Conservation (phyloP, 2,888 invertebrate species). For the Nemotelus pantherinus region DNA sequence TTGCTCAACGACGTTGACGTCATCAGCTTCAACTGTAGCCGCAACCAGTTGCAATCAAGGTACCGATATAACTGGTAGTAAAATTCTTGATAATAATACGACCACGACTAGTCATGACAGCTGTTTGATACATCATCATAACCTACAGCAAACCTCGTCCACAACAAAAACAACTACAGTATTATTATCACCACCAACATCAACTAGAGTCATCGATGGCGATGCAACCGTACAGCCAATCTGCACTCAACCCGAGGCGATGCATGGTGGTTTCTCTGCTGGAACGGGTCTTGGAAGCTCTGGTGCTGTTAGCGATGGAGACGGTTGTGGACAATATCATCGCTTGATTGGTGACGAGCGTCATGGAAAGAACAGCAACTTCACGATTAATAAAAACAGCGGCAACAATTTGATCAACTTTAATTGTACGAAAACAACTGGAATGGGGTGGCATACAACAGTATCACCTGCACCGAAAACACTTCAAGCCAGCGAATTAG, state of each 20-base stretch:
- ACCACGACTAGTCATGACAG: slow-evolving; percentile 49
- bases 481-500: slow-evolving; percentile 48
- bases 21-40: slow-evolving; percentile 18
- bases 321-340: slow-evolving; percentile 45
- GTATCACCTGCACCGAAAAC: slow-evolving; percentile 56
- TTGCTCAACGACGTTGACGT: slow-evolving; percentile 37
- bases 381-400: slow-evolving; percentile 27
- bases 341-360: slow-evolving; percentile 57
- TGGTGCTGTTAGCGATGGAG: slow-evolving; percentile 48
- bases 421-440: slow-evolving; percentile 62
- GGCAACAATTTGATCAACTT: slow-evolving; percentile 57
- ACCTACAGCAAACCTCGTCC: slow-evolving; percentile 47
- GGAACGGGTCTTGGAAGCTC: slow-evolving; percentile 48
- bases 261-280: slow-evolving; percentile 49
- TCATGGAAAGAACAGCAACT: slow-evolving; percentile 35
- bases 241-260: slow-evolving; percentile 64
- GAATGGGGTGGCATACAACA: slow-evolving; percentile 54
- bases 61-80: slow-evolving; percentile 36
- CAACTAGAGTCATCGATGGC: slow-evolving; percentile 49
- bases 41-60: slow-evolving; percentile 36
- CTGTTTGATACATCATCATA: slow-evolving; percentile 48
- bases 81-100: slow-evolving; percentile 45
- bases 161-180: slow-evolving; percentile 43
- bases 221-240: slow-evolving; percentile 60
- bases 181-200: slow-evolving; percentile 48